Base-by-base conservation (phyloP, 2,888 invertebrate species). In the Hoplodrina blanda region DNA sequence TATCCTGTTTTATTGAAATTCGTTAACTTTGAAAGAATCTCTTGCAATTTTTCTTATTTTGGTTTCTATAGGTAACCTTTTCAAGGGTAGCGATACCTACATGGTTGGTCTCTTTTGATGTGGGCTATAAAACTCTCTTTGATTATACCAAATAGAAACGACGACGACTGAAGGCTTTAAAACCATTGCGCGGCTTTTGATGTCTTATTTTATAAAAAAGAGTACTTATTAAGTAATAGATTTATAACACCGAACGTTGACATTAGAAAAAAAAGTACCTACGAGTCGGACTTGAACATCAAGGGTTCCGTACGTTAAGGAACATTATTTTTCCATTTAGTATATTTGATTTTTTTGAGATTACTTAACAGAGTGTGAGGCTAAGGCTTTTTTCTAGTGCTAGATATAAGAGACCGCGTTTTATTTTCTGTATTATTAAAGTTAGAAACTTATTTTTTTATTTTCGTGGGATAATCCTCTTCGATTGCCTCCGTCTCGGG, bases 161-260 rank as follows among this genome's bases (percentile, higher is more conserved):
- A 49, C 54, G 54, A 49, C 37, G 63, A 20, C 19, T 63, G n/a
- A 15, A 70, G n/a, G n/a, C 11, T 74, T 49, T 49, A 17, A 33
- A n/a, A 13, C 15, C 30, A 4, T 10, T 50, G 19, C 19, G 11
- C 19, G 50, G 19, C 49, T 49, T 73, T 70, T 73, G 54, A 55
- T 71, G n/a, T 52, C n/a, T n/a, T 61, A 53, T 55, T 55, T 41
- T 17, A 15, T 66, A 15, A 62, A 41, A n/a, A 62, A 44, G 41
- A 15, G 17, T 19, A n/a, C n/a, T n/a, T n/a, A 73, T 41, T n/a
- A 41, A 54, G 19, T 54, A 62, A 73, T 70, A 30, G 19, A 73
- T 54, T 25, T 60, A 44, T 44, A 33, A n/a, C 41, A 20, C 19
- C 13, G 11, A 20, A 52, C 52, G 15, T 69, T 50, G 25, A 56